Base-by-base conservation (phyloP, 1,140 invertebrate genomes). In the Drosophila pectinifera region DNA sequence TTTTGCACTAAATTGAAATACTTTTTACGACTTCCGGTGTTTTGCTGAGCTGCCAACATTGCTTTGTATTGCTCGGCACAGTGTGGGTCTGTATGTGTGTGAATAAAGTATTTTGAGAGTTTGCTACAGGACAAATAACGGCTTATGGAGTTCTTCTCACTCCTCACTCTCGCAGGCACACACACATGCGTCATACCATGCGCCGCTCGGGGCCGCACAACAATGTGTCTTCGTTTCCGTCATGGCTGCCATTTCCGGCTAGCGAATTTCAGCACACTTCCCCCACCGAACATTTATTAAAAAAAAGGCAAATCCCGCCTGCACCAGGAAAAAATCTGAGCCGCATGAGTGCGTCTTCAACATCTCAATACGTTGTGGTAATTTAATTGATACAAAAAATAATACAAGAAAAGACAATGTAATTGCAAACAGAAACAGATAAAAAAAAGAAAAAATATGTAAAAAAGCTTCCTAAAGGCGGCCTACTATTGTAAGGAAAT, bases 201-300 rank as follows among this genome's bases (percentile, higher is more conserved):
- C 42, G 39, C 34, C 31, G 73, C 72, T 67, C 43, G 64, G 56
- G 48, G 68, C 78, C 70, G 64, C 63, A 55, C 80, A 74, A 82
- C 80, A 82, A 83, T 83, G 80, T 83, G 80, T 83, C 80, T 83
- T 83, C 80, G 80, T 83, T 83, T 83, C 80, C 80, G 80, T 83
- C 80, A 83, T 83, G 80, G 75, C 80, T 78, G 75, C 80, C 80
- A 83, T 83, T 83, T 83, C 80, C 80, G 80, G 80, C 80, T 75
- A 83, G 69, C 80, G 80, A 83, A 83, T 83, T 79, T 83, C 64
- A 62, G 63, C 56, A 72, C 58, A 74, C 63, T 53, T 82, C 28
- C 51, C 39, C 43, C 55, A 59, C 65, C 59, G 38, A 43, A 62
- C 78, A 20, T 82, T 82, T 82, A 78, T 82, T 73, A 73, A 70